Base-by-base conservation (phyloP, 2,797 vertebrate species). In the Myiotriccus ornatus region DNA sequence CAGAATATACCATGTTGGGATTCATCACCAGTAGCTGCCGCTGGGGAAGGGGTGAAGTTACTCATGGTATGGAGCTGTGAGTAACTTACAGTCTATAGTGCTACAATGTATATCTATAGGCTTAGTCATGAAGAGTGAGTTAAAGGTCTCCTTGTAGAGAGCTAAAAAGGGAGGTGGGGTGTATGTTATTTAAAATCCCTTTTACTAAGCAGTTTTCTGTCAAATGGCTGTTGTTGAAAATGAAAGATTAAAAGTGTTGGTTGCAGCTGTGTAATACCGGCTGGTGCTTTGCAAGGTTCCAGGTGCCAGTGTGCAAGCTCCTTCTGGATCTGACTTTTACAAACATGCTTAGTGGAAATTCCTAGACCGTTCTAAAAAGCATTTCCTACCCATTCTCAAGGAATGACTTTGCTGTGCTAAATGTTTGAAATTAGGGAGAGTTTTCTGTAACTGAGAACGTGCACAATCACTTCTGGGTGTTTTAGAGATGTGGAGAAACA, bases 1-100 rank as follows among this genome's bases (percentile, higher is more conserved):
- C 28, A 49, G 23, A 25, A 27, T 59, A 4, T 28, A 24, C 5
- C 46, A 22, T 0, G 0, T 2, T 75, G 47, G 44, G 65, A 64
- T 69, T 64, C 64, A 50, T 63, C 41, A 35, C 32, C 19, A 27
- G 11, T 9, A 75, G 34, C 43, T 76, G 60, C 62, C 27, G 14
- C 21, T 59, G 35, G 47, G 39, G 39, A 84, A 73, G 50, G 16
- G 25, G 23, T 62, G 41, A 78, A 78, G 30, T 77, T 79, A 59
- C 15, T 69, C 32, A 11, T 9, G 49, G 14, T 83, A 28, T 35
- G 30, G 5, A 77, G 24, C n/a, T 69, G 9, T 53, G 73, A 74
- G 65, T 76, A 56, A 65, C 32, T 74, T 47, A 16, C 0, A n/a
- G 9, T 32, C 25, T 50, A 4, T 34, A 25, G 30, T 28, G 23